Conservation (phyloP, 2,113 vertebrate species). For the Taxidea taxus region DNA sequence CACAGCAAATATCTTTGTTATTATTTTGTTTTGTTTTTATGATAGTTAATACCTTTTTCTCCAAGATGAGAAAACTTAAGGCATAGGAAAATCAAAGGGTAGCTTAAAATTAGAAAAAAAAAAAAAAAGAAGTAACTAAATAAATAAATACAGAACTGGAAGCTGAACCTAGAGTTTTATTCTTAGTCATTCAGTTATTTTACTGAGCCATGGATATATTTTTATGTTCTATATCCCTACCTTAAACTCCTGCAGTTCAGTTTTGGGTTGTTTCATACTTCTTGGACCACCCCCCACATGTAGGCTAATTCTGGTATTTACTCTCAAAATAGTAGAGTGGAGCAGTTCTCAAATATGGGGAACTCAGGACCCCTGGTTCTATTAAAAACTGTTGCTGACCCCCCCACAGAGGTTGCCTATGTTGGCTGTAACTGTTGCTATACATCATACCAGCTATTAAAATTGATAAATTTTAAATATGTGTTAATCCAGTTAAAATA, state of each 20-base stretch:
- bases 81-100: not conserved
- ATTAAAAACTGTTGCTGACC: not conserved
- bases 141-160: not conserved
- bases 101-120: not conserved
- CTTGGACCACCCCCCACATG: not conserved
- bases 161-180: not conserved
- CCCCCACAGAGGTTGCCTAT: not conserved
- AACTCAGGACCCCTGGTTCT: not conserved
- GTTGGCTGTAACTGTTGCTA: not conserved
- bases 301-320: not conserved
- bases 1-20: not conserved
- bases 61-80: not conserved
- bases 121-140: not conserved
- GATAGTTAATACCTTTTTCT: not conserved
- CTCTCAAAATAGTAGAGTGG: accelerated
- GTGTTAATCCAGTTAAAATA: not conserved
- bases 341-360: not conserved
- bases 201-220: not conserved
- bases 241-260: not conserved
- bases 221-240: not conserved
- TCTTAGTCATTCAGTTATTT: not conserved
- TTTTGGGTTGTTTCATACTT: not conserved
- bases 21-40: not conserved
- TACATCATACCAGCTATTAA: not conserved
- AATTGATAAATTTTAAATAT: not conserved